phyloP scores from a whole-genome alignment of 2,797 vertebrate species.

The Kryptolebias ocellatus region DNA sequence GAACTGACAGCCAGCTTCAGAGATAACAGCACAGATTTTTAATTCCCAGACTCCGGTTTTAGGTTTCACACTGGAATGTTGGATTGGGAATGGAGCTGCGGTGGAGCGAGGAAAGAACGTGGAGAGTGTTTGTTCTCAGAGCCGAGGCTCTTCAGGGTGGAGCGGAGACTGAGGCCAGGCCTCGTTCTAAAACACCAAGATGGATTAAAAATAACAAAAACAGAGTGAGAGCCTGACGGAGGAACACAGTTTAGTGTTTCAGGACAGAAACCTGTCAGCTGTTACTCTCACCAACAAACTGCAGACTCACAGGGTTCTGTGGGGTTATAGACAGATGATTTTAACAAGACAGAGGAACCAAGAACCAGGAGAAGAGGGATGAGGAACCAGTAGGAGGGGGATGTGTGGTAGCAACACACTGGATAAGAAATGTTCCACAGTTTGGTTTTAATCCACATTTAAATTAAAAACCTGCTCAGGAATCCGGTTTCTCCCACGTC shows the following conservation, averaged over 20 bases:
- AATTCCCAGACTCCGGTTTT: conserved; percentile 19
- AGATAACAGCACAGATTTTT: conserved; percentile 32
- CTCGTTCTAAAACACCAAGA: no score
- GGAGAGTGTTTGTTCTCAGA: background rate
- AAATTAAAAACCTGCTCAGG: conserved; percentile 77
- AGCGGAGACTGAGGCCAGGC: no score
- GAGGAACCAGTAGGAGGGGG: background rate
- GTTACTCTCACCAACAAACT: no score
- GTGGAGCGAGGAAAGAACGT: conserved; percentile 18
- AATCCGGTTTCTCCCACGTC: conserved; percentile 81
- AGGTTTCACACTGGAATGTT: conserved; percentile 47
- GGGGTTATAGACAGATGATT: no score
- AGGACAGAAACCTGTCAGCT: no score
- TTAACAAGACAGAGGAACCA: no score
- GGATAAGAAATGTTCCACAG: background rate
- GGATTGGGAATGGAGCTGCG: conserved; percentile 28
- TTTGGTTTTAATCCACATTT: conserved; percentile 27
- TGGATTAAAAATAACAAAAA: no score
- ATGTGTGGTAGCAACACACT: background rate
- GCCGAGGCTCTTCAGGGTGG: no score
- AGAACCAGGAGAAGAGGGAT: no score
- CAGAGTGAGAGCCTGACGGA: no score
- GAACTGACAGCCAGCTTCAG: conserved; percentile 6
- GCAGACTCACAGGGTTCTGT: no score
- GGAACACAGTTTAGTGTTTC: no score